Evolutionary conservation across 2,888 invertebrate genomes (phyloP), one percentile per base, ranked within the genome.

Genomic region (Tetramorium bicarinatum): DNA sequence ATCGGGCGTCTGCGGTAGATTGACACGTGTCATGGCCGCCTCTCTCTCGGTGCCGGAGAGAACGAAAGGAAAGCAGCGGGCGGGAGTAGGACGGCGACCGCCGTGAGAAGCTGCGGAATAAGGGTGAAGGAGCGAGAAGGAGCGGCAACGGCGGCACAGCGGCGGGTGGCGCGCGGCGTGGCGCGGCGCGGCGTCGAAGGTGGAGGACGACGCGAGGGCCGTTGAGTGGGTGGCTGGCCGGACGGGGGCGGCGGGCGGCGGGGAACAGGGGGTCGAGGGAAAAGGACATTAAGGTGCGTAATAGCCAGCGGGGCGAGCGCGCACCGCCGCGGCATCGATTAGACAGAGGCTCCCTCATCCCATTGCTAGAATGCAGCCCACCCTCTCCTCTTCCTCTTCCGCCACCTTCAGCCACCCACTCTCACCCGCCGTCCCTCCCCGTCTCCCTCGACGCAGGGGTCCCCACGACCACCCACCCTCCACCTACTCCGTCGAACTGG

Each of bases 21-120:
- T 94, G 94, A 95, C 94, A 94, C 94, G 94, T 95, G 94, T 94
- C 94, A 95, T 94, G 94, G 94, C 94, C 93, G 94, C 94, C 94
- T 93, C 92, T 93, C 92, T 79, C 79, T 87, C 89, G 90, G 88
- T 90, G 88, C 87, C 86, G 85, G 86, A 85, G 87, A 86, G 91
- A 88, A 89, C 87, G 89, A 69, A 79, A 79, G 79, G 79, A 79
- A 87, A 87, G 76, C 61, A 61, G 74, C 83, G 77, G 62, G 86
- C 80, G 85, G 69, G 82, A 84, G 85, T 84, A 83, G 82, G 86
- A 76, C 66, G 49, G 59, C 44, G 87, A 69, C 25, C 25, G 69
- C 18, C 59, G 79, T 79, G 79, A 79, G 79, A 79, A 79, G 81
- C 61, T 62, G 66, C 66, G 83, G 72, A 59, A 71, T 69, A 82